Evolutionary conservation across 2,113 vertebrate genomes (phyloP).

Genomic region (Prunella himalayana): DNA sequence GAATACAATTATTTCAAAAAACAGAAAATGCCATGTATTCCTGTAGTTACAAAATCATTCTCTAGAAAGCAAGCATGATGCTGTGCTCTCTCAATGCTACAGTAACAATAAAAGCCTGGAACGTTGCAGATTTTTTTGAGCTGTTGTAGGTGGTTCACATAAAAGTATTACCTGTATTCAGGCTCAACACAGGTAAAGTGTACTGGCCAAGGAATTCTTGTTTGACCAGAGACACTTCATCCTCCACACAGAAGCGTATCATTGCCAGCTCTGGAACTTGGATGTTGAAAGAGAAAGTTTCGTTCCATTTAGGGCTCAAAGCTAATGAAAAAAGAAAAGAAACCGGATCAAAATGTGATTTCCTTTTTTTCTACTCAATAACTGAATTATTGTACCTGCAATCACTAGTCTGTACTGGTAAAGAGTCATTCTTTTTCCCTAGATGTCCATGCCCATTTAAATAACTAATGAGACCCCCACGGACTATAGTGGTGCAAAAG

Average conservation of each 20-base stretch:
- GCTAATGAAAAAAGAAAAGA: conserved; percentile 62
- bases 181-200: conserved; percentile 80
- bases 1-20: background rate
- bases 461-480: background rate
- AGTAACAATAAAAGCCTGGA: background rate
- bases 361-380: background rate
- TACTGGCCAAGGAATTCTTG: conserved; percentile 87
- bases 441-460: background rate
- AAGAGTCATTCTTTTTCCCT: background rate
- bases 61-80: background rate
- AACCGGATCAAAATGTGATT: background rate
- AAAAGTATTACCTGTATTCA: conserved; percentile 81
- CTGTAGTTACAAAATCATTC: background rate
- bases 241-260: conserved; percentile 81
- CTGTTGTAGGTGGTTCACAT: background rate
- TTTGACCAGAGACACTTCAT: conserved; percentile 67
- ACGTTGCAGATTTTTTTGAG: background rate
- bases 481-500: background rate
- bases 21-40: background rate
- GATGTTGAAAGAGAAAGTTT: conserved; percentile 77
- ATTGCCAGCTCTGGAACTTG: conserved; percentile 82
- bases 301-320: conserved; percentile 80
- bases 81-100: background rate
- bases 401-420: background rate
- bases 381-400: background rate